Base-by-base conservation (phyloP, 2,797 vertebrate species). In the Simalia tracyae region DNA sequence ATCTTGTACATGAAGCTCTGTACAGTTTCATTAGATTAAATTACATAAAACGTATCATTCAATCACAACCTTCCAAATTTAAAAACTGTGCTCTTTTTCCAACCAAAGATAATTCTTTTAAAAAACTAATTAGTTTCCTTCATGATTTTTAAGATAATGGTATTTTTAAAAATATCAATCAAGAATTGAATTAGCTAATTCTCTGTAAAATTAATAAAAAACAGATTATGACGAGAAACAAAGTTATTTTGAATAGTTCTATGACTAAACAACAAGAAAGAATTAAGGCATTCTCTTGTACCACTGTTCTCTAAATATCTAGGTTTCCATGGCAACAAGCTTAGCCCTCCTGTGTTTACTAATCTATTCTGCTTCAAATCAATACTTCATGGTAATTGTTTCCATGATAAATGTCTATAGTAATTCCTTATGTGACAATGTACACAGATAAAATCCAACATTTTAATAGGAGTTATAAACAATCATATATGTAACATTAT, bases 371-470 rank as follows among this genome's bases (percentile, higher is more conserved):
- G 90, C 94, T 95, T 92, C 72, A 81, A 57, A 97, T 97, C 97
- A 94, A 97, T 97, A 97, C 96, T 96, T 97, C 96, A 96, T 95
- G 96, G 95, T 96, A 97, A 97, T 96, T 97, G 96, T 97, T 96
- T 96, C 96, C 96, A 97, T 96, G 96, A 96, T 95, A 97, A 97
- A 96, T 92, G 95, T 89, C 90, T 95, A 92, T 92, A 95, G 95
- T 94, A 95, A 95, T 95, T 93, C 92, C 93, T 95, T 95, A 95
- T 36, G 90, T 63, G 91, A 90, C 60, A 84, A 91, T 6, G 31
- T 0, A 88, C 54, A 63, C 88, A 91, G 86, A 89, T 68, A 94
- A 94, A 94, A 91, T 0, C 85, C 64, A 93, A 93, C 54, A 93
- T 92, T 54, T 5, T 46, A 90, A 93, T 81, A 61, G 76, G 5